Evolutionary conservation across 2,797 vertebrate genomes (phyloP).

Genomic region (Ctenopoma multispine): DNA sequence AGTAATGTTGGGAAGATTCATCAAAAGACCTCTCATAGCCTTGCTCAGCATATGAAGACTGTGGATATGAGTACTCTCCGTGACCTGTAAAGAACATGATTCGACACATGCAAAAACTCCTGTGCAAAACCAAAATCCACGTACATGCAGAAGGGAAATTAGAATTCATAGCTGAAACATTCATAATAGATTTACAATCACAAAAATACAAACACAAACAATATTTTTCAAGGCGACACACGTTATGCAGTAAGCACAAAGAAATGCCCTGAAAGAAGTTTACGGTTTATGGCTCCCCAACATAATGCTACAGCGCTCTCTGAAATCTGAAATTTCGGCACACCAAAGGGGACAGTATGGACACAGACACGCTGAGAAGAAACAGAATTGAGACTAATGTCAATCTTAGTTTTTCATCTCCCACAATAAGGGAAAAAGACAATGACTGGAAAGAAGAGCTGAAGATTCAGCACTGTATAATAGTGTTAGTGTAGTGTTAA

Average conservation of each 20-base stretch:
- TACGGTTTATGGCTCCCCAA: slow-evolving; percentile 26
- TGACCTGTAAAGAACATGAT: slow-evolving; percentile 84
- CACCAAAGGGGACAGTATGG: slow-evolving; percentile 76
- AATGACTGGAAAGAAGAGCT: slow-evolving; percentile 40
- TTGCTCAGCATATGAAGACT: slow-evolving; percentile 93
- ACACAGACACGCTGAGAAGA: slow-evolving; percentile 70
- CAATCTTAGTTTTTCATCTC: slow-evolving; percentile 45
- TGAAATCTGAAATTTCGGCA: slow-evolving; percentile 82
- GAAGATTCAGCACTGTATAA: slow-evolving; percentile 30
- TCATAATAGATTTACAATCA: slow-evolving; percentile 20
- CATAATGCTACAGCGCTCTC: slow-evolving; percentile 17
- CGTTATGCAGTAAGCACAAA: slow-evolving; percentile 32
- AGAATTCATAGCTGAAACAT: slow-evolving; percentile 22
- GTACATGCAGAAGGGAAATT: slow-evolving; percentile 4
- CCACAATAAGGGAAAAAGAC: slow-evolving; percentile 36
- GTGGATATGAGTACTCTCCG: slow-evolving; percentile 92
- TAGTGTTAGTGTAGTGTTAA: slow-evolving; percentile 14
- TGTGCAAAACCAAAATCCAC: slow-evolving; percentile 22
- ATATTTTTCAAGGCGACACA: slow-evolving; percentile 27
- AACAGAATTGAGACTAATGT: slow-evolving; percentile 44
- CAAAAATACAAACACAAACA: slow-evolving; percentile 32
- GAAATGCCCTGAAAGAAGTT: slow-evolving; percentile 29
- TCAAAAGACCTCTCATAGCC: slow-evolving; percentile 94
- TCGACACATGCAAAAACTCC: slow-evolving; percentile 43
- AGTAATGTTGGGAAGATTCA: slow-evolving; percentile 95